These are phyloP conservation scores for Aplochiton taeniatus DNA, from an alignment of 2,797 vertebrate genomes.

Conservation along the genomic window DNA sequence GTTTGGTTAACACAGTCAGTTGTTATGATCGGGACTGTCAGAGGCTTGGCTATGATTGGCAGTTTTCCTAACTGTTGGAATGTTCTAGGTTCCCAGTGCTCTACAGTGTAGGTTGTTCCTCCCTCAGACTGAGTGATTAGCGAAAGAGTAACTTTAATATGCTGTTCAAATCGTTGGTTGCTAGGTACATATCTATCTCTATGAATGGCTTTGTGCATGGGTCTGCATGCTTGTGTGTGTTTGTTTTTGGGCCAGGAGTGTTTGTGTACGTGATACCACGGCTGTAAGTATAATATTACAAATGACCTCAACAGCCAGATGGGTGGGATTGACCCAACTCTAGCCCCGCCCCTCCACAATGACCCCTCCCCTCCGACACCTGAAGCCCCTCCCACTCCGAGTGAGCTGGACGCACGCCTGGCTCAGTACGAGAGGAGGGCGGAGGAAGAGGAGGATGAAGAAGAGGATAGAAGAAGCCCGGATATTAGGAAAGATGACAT, in stretches of 20 bases:
- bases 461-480: constrained; percentile 66
- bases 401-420: constrained; percentile 67
- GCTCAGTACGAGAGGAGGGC: constrained; percentile 62
- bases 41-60: too few relatives aligned
- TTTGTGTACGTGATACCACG: constrained; percentile 1
- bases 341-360: constrained; percentile 23
- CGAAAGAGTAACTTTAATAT: too few relatives aligned
- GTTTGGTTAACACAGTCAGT: too few relatives aligned
- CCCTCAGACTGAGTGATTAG: too few relatives aligned
- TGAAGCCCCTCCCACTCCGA: constrained; percentile 28
- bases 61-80: too few relatives aligned
- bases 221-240: constrained; percentile 9
- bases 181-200: neutral
- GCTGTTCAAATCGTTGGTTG: too few relatives aligned
- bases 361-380: constrained; percentile 23
- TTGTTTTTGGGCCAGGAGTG: neutral
- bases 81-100: too few relatives aligned
- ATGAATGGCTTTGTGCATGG: constrained; percentile 31
- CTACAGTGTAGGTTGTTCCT: too few relatives aligned
- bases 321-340: constrained; percentile 41
- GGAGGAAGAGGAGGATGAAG: constrained; percentile 61
- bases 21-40: too few relatives aligned
- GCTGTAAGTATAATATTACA: constrained; percentile 42
- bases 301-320: constrained; percentile 53
- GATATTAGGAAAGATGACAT: constrained; percentile 85